A percentile compares a stretch with the other conserved stretches of the same genome.
These are phyloP conservation scores for Anguilla obscura DNA, from an alignment of 2,797 vertebrate genomes.

Conservation along the genomic window DNA sequence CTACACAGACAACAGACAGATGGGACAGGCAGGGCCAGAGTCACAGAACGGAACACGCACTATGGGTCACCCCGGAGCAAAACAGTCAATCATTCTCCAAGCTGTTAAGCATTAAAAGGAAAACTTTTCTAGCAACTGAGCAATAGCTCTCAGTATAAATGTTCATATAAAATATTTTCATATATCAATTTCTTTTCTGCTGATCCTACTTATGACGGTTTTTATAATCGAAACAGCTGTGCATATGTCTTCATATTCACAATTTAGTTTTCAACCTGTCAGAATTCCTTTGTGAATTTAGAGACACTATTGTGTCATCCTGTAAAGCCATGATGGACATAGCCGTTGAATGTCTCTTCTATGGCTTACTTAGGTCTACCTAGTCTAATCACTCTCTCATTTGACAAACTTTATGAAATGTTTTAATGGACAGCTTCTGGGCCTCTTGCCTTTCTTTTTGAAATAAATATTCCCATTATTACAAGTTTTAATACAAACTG, in stretches of 20 bases:
- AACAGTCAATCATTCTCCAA: not conserved
- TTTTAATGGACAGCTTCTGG: not conserved
- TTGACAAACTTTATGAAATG: not conserved
- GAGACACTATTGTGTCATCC: not conserved
- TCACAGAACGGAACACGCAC: not conserved
- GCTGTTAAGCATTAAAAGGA: not conserved
- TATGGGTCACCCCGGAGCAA: not conserved
- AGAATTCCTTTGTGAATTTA: not conserved
- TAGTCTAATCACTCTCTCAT: not conserved
- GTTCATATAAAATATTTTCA: not conserved
- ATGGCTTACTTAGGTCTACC: not conserved
- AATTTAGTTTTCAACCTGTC: not conserved
- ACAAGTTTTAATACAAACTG: not conserved
- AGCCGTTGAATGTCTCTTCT: not conserved
- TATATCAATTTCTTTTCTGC: not conserved
- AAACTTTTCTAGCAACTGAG: not conserved
- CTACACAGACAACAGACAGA: not conserved
- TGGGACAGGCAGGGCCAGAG: not conserved
- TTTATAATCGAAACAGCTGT: not conserved
- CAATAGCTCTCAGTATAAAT: not conserved
- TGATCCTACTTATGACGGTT: not conserved
- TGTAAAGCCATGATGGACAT: not conserved
- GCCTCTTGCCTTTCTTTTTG: not conserved
- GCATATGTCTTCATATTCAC: not conserved
- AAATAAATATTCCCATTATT: not conserved